Evolutionary conservation across 2,113 vertebrate species (phyloP).

Genomic region (Balaenoptera acutorostrata): DNA sequence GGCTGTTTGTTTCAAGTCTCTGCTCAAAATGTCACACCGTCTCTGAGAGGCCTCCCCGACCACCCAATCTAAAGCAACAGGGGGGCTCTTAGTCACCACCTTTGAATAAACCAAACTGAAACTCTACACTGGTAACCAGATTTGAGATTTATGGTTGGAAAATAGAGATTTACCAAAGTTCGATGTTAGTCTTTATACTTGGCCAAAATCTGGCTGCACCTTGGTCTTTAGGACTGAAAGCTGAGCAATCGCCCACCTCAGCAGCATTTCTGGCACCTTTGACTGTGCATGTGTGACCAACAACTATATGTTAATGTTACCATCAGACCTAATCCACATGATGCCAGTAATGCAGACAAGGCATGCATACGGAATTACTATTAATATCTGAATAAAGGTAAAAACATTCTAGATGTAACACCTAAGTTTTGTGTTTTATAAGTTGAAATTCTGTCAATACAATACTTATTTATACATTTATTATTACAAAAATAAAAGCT

Average conservation of each 20-base stretch:
- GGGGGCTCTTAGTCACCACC: background rate
- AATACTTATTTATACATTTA: background rate
- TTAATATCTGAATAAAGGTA: background rate
- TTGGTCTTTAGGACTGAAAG: background rate
- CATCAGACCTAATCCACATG: no score
- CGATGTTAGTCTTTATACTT: background rate
- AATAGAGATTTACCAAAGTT: background rate
- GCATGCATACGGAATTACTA: background rate
- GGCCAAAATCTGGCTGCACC: background rate
- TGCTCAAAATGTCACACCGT: background rate
- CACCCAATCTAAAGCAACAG: background rate
- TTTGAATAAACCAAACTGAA: background rate
- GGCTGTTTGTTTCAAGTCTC: background rate
- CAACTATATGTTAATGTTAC: background rate
- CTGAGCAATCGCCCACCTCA: background rate
- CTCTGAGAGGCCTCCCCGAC: background rate
- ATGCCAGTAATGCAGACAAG: background rate
- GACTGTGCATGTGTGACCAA: no score
- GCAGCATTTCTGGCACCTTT: background rate
- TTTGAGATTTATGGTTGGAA: background rate
- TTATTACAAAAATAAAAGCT: background rate
- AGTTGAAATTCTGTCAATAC: background rate
- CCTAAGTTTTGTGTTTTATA: background rate
- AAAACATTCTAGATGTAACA: background rate
- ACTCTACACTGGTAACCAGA: background rate